These are phyloP conservation scores for Drosophila ohnishii DNA, from an alignment of 1,140 invertebrate species.

Conservation along the genomic window DNA sequence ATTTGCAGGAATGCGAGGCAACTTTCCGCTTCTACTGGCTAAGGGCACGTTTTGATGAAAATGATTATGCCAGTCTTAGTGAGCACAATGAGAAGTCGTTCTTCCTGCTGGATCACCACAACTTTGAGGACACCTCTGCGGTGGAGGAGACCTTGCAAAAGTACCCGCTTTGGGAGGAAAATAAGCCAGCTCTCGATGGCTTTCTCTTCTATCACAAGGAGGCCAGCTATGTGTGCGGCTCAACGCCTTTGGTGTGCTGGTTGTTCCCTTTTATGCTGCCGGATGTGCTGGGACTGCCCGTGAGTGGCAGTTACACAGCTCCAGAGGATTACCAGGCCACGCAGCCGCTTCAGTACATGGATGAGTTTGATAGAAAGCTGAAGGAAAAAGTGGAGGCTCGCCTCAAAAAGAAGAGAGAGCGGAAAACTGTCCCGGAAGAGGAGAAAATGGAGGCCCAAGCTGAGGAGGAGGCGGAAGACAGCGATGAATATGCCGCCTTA, in stretches of 20 bases:
- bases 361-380: conserved; percentile 83
- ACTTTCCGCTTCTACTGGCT: conserved; percentile 75
- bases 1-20: conserved; percentile 91
- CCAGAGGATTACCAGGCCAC: conserved; percentile 84
- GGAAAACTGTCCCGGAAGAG: not conserved
- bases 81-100: conserved; percentile 61
- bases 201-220: conserved; percentile 92
- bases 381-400: conserved; percentile 15
- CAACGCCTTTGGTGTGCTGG: conserved; percentile 94
- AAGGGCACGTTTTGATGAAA: conserved; percentile 63
- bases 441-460: conserved; percentile 24
- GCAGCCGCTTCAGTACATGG: conserved; percentile 83
- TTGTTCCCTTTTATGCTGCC: conserved; percentile 93
- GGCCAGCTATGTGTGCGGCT: conserved; percentile 89
- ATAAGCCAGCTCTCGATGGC: conserved; percentile 87
- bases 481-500: conserved; percentile 50
- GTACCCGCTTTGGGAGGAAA: conserved; percentile 66
- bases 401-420: conserved; percentile 2
- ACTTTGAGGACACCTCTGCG: conserved; percentile 59
- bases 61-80: conserved; percentile 26
- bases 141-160: conserved; percentile 53
- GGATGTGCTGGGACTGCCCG: conserved; percentile 87
- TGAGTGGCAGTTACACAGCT: conserved; percentile 83
- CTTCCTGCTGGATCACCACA: conserved; percentile 48
- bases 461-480: conserved; percentile 31